These are phyloP conservation scores for Apostichopus leukothele DNA, from an alignment of 53 echinoderm and acorn worm genomes.

Conservation along the genomic window DNA sequence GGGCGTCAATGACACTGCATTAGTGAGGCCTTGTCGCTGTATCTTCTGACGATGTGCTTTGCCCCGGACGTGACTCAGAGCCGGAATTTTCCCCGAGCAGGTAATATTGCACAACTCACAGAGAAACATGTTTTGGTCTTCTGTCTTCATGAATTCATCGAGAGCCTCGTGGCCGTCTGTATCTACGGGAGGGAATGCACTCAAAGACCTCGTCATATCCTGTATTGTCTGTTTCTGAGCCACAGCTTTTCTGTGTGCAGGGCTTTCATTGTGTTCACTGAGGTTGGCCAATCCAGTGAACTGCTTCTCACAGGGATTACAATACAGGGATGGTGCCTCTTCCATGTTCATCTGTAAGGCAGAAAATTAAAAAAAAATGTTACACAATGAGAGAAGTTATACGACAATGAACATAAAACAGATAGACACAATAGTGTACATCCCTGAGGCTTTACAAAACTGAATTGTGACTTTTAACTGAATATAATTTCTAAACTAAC, in stretches of 20 bases:
- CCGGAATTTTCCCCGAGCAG: constrained; percentile 28
- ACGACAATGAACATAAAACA: too few relatives aligned
- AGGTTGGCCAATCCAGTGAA: background rate
- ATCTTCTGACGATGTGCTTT: constrained; percentile 14
- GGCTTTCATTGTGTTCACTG: constrained; percentile 5
- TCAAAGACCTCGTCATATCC: background rate
- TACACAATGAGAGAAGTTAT: too few relatives aligned
- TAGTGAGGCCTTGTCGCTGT: background rate
- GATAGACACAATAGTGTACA: too few relatives aligned
- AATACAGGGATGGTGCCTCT: background rate
- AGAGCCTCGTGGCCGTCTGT: background rate
- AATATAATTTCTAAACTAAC: too few relatives aligned
- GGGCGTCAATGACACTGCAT: background rate
- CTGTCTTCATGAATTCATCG: constrained; percentile 24
- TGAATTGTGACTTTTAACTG: too few relatives aligned
- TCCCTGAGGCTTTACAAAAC: too few relatives aligned
- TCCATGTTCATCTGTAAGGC: too few relatives aligned
- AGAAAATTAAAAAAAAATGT: too few relatives aligned
- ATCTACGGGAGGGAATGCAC: background rate
- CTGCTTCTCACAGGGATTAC: background rate
- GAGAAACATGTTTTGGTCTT: constrained; percentile 20
- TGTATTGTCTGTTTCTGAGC: background rate
- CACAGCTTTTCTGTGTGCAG: constrained; percentile 5
- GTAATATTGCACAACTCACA: constrained; percentile 25
- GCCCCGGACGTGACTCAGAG: constrained; percentile 10